Evolutionary conservation across 2,113 vertebrate species (phyloP), one percentile per base, ranked within the genome.

Genomic region (Ancistrus triradiatus): DNA sequence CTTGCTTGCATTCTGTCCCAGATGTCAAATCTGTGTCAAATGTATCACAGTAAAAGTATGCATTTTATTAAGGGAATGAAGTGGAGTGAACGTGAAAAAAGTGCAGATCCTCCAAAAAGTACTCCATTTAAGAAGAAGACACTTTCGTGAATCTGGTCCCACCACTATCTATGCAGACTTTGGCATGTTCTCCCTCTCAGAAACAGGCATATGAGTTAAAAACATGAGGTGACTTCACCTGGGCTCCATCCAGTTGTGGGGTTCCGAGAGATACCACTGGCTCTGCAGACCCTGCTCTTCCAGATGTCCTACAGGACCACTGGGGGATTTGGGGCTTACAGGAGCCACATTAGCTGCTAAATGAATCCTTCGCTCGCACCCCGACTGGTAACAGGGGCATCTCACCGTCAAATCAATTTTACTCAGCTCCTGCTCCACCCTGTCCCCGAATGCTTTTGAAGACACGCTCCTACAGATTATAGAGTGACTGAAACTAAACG

Each of bases 291-390:
- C 35, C 28, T 15, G 59, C 44, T 7, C 50, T 6, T 9, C 17
- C 60, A 49, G 48, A 28, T 25, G 59, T 25, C 42, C 57, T 22
- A 48, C n/a, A 19, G 55, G 55, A 48, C 58, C 40, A 48, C 56
- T 53, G 48, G 2, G 56, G 52, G 62, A 71, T 61, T 56, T 49
- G 56, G 52, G 59, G 19, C 52, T 68, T 57, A 55, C 57, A 52
- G 44, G 27, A 38, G 64, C 18, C 49, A 37, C 52, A 67, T 57
- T 68, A 69, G 63, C 67, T 63, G 53, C 59, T 72, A 38, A 68
- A 72, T 52, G 51, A 63, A 46, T 57, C 46, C 40, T 58, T 46
- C 59, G 10, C 51, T 52, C 38, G 60, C 63, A 55, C 57, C 19
- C n/a, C n/a, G n/a, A n/a, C n/a, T n/a, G 46, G 56, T 49, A 55